These are phyloP conservation scores for Lucilia cuprina DNA, from an alignment of 1,140 invertebrate genomes.

Conservation along the genomic window DNA sequence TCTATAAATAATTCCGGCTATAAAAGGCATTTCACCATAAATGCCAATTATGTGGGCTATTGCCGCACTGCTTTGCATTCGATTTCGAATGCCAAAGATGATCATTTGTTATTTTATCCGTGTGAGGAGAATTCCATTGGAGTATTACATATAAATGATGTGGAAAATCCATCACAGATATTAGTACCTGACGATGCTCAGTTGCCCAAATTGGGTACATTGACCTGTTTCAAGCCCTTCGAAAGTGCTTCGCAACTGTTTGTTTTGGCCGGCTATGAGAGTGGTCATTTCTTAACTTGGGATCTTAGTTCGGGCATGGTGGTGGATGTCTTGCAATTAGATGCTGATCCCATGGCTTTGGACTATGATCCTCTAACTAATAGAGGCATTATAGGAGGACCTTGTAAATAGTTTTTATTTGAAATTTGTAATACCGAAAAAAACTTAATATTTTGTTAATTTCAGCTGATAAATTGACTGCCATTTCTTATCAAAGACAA, in stretches of 20 bases:
- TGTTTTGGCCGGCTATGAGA: constrained; percentile 71
- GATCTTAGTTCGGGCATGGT: constrained; percentile 69
- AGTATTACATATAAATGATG: constrained; percentile 67
- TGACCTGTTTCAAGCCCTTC: constrained; percentile 71
- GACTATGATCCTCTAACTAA: constrained; percentile 72
- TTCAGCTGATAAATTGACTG: constrained; percentile 59
- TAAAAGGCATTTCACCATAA: constrained; percentile 65
- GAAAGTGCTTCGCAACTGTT: constrained; percentile 65
- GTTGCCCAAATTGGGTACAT: constrained; percentile 66
- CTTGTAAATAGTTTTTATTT: constrained; percentile 48
- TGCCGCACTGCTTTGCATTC: constrained; percentile 69
- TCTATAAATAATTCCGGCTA: constrained; percentile 69
- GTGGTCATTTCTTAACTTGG: constrained; percentile 72
- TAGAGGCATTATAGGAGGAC: constrained; percentile 71
- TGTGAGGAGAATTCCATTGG: constrained; percentile 70
- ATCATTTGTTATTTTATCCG: constrained; percentile 71
- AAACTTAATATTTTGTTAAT: constrained; percentile 35
- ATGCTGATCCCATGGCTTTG: constrained; percentile 73
- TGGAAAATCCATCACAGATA: constrained; percentile 64
- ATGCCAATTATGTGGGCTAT: constrained; percentile 71
- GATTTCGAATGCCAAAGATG: constrained; percentile 62
- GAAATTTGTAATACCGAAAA: neutral
- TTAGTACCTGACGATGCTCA: constrained; percentile 60
- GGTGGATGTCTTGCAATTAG: constrained; percentile 67
- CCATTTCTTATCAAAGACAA: constrained; percentile 61